A percentile compares a stretch with the other conserved stretches of the same genome.
Conservation (phyloP, 2,888 invertebrate genomes). For the Nysson spinosus region DNA sequence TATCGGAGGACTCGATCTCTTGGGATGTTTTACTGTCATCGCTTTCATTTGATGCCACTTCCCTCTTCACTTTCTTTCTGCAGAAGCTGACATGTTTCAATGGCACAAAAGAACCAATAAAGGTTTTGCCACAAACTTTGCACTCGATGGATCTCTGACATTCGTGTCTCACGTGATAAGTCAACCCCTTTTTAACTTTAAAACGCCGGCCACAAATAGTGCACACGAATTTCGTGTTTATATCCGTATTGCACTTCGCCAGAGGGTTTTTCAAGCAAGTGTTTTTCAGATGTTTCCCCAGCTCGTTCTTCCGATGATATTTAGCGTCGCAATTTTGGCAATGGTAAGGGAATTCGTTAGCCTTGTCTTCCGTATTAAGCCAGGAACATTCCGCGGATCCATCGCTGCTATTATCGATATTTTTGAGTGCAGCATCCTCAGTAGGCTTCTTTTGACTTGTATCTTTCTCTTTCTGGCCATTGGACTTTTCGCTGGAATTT, state of each 20-base stretch:
- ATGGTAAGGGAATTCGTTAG: no score
- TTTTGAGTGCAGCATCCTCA: no score
- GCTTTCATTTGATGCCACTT: not conserved
- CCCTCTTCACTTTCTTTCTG: not conserved
- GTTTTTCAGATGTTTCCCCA: not conserved
- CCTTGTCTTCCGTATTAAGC: not conserved
- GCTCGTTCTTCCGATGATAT: rapidly evolving
- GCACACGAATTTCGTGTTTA: not conserved
- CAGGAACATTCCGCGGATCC: no score
- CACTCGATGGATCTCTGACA: constrained; percentile 12
- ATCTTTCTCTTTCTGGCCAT: no score
- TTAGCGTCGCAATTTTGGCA: not conserved
- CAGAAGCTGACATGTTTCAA: not conserved
- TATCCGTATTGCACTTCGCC: rapidly evolving
- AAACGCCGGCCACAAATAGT: not conserved
- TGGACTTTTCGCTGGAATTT: no score
- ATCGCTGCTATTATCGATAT: no score
- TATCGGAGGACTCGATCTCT: no score
- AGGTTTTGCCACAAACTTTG: not conserved
- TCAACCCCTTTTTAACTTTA: not conserved
- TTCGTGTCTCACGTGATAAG: constrained; percentile 15
- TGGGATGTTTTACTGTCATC: not conserved
- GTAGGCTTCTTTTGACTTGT: no score
- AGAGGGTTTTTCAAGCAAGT: constrained; percentile 19
- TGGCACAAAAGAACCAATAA: rapidly evolving